These are phyloP conservation scores for Myotis planiceps DNA, from an alignment of 2,797 vertebrate species.

Conservation along the genomic window DNA sequence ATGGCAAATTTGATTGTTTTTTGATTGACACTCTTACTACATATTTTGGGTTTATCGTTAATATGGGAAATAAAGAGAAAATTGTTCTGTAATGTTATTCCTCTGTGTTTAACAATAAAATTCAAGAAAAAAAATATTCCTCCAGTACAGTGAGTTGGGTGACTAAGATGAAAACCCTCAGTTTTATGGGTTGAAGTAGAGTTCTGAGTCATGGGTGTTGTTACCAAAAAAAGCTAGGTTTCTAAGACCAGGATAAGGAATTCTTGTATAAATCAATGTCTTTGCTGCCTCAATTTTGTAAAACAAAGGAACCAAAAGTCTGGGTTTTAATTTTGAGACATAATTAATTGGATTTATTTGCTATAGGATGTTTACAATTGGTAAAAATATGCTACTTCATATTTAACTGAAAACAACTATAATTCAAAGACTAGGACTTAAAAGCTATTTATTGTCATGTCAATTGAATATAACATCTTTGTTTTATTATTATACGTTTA, in stretches of 20 bases:
- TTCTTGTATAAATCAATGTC: not conserved
- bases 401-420: not conserved
- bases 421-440: not conserved
- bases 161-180: conserved; percentile 28
- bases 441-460: not conserved
- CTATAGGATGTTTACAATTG: not conserved
- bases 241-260: not conserved
- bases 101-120: conserved; percentile 59
- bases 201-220: conserved; percentile 24
- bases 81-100: conserved; percentile 47
- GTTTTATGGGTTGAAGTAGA: conserved; percentile 30
- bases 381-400: not conserved
- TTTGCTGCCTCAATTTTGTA: not conserved
- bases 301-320: not conserved
- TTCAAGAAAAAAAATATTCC: conserved; percentile 52
- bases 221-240: conserved; percentile 4
- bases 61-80: conserved; percentile 52
- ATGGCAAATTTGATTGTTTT: conserved; percentile 39
- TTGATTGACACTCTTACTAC: conserved; percentile 27
- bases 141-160: not conserved
- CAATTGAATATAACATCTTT: not conserved
- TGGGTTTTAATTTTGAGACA: conserved; percentile 5
- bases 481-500: not conserved
- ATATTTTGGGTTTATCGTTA: conserved; percentile 49
- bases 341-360: conserved; percentile 5